Evolutionary conservation across 2,797 vertebrate species (phyloP).

Genomic region (Periophthalmus magnuspinnatus): DNA sequence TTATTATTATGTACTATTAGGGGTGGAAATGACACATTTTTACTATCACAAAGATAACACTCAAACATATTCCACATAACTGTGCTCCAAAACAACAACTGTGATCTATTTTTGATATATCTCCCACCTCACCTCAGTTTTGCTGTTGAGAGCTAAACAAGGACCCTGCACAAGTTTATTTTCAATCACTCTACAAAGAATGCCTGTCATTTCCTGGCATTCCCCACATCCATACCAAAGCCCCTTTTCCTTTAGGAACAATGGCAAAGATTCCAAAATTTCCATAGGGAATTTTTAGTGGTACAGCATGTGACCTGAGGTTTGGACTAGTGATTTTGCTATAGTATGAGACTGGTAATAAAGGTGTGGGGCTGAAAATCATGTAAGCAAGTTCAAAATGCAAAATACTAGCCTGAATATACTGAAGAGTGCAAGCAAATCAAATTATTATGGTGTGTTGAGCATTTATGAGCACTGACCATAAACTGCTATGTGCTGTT

Average conservation of each 20-base stretch:
- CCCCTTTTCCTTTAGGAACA: constrained; percentile 72
- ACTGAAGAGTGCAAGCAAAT: constrained; percentile 12
- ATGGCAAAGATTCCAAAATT: constrained; percentile 77
- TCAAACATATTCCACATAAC: too few species aligned
- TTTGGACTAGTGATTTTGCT: constrained; percentile 32
- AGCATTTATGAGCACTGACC: constrained; percentile 15
- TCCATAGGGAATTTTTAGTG: constrained; percentile 65
- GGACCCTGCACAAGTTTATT: constrained; percentile 72
- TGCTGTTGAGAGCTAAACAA: constrained; percentile 54
- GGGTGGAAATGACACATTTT: too few species aligned
- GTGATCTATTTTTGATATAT: too few species aligned
- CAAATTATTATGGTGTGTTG: constrained; percentile 13
- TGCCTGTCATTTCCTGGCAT: constrained; percentile 79
- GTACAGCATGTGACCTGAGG: constrained; percentile 56
- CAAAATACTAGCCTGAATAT: constrained; percentile 6
- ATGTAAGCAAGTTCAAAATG: constrained; percentile 12
- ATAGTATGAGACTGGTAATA: constrained; percentile 18
- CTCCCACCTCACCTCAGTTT: constrained; percentile 37
- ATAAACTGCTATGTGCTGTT: constrained; percentile 7
- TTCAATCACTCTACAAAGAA: constrained; percentile 77
- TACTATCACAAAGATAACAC: too few species aligned
- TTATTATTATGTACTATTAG: too few species aligned
- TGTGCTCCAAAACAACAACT: too few species aligned
- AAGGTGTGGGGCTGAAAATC: constrained; percentile 27
- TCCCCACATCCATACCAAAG: constrained; percentile 76